These are phyloP conservation scores for Callitettix versicolor DNA, from an alignment of 1,140 invertebrate genomes.

Conservation along the genomic window DNA sequence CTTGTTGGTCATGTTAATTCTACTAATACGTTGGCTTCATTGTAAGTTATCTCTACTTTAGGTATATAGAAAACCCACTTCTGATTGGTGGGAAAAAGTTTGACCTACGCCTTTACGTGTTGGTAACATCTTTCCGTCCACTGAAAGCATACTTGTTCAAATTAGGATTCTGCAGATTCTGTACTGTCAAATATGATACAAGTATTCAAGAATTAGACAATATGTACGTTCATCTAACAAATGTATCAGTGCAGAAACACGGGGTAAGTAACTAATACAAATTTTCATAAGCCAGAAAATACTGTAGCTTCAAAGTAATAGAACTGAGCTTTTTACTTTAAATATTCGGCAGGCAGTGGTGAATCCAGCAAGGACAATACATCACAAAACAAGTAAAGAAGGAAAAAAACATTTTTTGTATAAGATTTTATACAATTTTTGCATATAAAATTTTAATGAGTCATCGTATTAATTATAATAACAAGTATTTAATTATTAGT, in stretches of 20 bases:
- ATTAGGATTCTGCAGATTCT: constrained; percentile 76
- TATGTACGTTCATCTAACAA: constrained; percentile 80
- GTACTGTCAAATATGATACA: constrained; percentile 65
- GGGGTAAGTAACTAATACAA: constrained; percentile 55
- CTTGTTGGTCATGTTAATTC: too few species aligned
- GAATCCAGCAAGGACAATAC: too few species aligned
- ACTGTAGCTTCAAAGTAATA: too few species aligned
- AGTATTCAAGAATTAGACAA: constrained; percentile 66
- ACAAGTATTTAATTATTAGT: too few species aligned
- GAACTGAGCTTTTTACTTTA: too few species aligned
- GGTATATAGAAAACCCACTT: constrained; percentile 74
- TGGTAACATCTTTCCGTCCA: constrained; percentile 78
- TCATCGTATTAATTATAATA: too few species aligned
- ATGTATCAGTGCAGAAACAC: constrained; percentile 80
- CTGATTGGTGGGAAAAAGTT: constrained; percentile 85
- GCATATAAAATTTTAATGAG: too few species aligned
- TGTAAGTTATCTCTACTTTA: constrained; percentile 31
- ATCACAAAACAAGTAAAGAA: too few species aligned
- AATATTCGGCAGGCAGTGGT: too few species aligned
- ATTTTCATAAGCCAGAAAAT: too few species aligned
- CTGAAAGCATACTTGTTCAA: constrained; percentile 64
- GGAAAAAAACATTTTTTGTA: background rate
- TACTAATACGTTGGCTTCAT: too few species aligned
- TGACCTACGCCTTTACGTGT: constrained; percentile 72
- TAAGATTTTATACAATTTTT: too few species aligned